These are phyloP conservation scores for Tragopan temminckii DNA, from an alignment of 2,797 vertebrate species.

Conservation along the genomic window DNA sequence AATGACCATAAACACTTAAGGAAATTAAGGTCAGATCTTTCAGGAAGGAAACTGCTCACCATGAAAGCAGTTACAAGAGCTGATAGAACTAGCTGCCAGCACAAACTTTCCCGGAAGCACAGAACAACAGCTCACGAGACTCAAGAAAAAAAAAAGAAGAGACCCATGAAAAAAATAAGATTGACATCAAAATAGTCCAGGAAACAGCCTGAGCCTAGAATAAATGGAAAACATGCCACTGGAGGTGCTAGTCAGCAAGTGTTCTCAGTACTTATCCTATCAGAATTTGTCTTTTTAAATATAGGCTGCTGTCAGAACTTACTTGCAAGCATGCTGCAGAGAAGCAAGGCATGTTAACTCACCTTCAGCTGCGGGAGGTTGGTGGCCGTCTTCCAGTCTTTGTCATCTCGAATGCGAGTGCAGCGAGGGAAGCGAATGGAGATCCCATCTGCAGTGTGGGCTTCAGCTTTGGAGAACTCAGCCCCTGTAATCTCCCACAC, in stretches of 20 bases:
- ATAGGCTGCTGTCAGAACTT: fast-evolving
- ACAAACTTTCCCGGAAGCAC: neutral
- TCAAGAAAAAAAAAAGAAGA: fast-evolving
- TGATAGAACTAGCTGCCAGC: neutral
- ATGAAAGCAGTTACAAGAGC: neutral
- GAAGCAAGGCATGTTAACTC: neutral
- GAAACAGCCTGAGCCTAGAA: neutral
- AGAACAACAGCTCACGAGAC: neutral
- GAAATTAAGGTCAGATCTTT: neutral
- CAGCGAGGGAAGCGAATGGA: conserved; percentile 98
- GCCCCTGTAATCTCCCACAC: conserved; percentile 99
- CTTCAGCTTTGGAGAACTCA: conserved; percentile 96
- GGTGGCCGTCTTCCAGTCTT: conserved; percentile 96
- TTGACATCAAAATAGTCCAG: neutral
- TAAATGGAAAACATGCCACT: fast-evolving
- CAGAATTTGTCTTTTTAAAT: fast-evolving
- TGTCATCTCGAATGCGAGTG: conserved; percentile 95
- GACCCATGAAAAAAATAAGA: neutral
- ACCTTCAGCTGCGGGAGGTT: conserved; percentile 94
- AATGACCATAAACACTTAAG: neutral
- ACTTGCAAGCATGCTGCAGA: fast-evolving
- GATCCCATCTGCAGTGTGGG: conserved; percentile 97
- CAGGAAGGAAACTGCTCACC: neutral
- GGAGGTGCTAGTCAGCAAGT: neutral
- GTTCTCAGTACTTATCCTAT: fast-evolving